Percentiles rank a stretch among this genome's conserved stretches.
Evolutionary conservation across 2,888 invertebrate genomes (phyloP).

Genomic region (Spilosoma lubricipeda): DNA sequence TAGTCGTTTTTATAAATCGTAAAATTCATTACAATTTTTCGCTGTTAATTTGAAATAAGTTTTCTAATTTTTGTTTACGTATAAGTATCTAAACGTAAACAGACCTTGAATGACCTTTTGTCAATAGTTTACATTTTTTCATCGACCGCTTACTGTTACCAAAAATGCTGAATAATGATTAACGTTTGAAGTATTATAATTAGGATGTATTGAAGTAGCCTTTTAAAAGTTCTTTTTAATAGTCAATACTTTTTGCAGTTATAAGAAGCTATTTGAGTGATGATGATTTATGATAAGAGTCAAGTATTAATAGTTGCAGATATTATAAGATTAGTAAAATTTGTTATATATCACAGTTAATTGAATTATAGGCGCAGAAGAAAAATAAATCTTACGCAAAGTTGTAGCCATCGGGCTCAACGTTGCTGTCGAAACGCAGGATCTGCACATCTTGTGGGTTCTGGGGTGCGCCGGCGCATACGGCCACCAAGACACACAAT

Average conservation of each 20-base stretch:
- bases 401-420: conserved; percentile 88
- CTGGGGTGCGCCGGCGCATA: conserved; percentile 74
- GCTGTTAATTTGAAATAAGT: not conserved
- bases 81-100: not conserved
- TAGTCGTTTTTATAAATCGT: not conserved
- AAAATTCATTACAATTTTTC: not conserved
- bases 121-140: not conserved
- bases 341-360: not conserved
- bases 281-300: not conserved
- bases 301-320: not conserved
- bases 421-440: conserved; percentile 87
- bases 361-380: not conserved
- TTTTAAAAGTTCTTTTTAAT: not conserved
- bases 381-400: conserved; percentile 84
- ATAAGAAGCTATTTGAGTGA: not conserved
- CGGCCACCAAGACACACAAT: conserved; percentile 68
- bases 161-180: not conserved
- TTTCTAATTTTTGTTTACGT: not conserved
- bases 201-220: not conserved
- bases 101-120: not conserved
- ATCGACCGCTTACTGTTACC: not conserved
- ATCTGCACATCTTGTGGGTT: conserved; percentile 84
- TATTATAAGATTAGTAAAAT: not conserved
- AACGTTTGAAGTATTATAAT: not conserved
- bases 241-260: not conserved